Percentiles rank a stretch among this genome's conserved stretches.
phyloP scores from a whole-genome alignment of 2,888 invertebrate species.

The Cosmopolites sordidus region DNA sequence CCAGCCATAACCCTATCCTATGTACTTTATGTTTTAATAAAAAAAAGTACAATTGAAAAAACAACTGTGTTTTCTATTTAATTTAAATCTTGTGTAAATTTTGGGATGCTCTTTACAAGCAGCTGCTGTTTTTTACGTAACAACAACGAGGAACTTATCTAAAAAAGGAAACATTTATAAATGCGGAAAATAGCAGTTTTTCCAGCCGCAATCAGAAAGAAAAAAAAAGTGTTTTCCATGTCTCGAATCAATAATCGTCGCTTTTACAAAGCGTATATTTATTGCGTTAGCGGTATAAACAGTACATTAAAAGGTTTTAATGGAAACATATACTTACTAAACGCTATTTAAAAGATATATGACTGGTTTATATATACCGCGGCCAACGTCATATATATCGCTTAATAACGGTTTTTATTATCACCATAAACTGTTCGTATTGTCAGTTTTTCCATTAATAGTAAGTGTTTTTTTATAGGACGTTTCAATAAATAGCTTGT shows the following conservation, averaged over 20 bases:
- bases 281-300: constrained; percentile 11
- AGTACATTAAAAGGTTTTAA: constrained; percentile 16
- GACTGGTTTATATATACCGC: constrained; percentile 9
- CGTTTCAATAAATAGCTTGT: background rate
- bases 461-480: constrained; percentile 1
- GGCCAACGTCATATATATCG: constrained; percentile 11
- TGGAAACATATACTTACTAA: constrained; percentile 19
- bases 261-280: constrained; percentile 7
- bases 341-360: constrained; percentile 18
- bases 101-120: no score
- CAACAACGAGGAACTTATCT: no score
- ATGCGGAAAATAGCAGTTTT: no score
- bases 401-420: constrained; percentile 14
- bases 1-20: no score
- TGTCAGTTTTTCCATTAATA: constrained; percentile 1
- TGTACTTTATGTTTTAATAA: no score
- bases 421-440: background rate
- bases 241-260: background rate
- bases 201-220: no score
- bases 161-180: no score
- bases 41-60: no score
- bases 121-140: no score
- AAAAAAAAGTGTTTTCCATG: background rate
- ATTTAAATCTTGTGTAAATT: no score
- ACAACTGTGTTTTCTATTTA: no score